Base-by-base conservation (phyloP, 2,797 vertebrate genomes). In the Premnoplex brunnescens region DNA sequence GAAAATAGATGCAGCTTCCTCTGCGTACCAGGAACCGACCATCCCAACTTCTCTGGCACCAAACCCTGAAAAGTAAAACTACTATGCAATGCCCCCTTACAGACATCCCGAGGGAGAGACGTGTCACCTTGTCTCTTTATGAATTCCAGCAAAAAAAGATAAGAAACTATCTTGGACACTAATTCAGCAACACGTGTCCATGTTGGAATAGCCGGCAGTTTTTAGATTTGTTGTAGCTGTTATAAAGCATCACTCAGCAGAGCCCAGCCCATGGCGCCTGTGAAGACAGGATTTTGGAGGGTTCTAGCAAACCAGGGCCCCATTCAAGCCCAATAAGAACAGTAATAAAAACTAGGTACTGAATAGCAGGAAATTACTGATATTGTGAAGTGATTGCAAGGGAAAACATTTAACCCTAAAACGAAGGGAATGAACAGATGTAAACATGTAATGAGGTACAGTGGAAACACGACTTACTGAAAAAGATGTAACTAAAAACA, bases 41-140 rank as follows among this genome's bases (percentile, higher is more conserved):
- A 49, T 59, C 12, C 24, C 54, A 52, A 28, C 26, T 81, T 34
- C 46, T 67, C 14, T 9, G 2, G 43, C 28, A 56, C 17, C 56
- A 77, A 74, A 80, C 17, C 21, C 37, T 2, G 6, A 32, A 7
- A 49, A 74, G 37, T 7, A 23, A 27, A 63, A 41, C 41, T 36
- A 7, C 16, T 0, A 1, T 1, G 1, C 12, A 12, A 10, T 0
- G 0, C 27, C n/a, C 12, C 10, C 20, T 28, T 26, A n/a, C 4
- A 39, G 73, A 21, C 21, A 52, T 7, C 26, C 12, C 7, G 0
- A 18, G 23, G 23, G 37, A 92, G 32, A 15, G 63, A 37, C 8
- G 2, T 0, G 6, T 3, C 39, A 51, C 27, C 10, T 54, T 20
- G 26, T 10, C 54, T 41, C 69, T 58, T 36, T 43, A 7, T 12